Evolutionary conservation across 2,797 vertebrate species (phyloP), one percentile per base, ranked within the genome.

Genomic region (Molossus alvarezi): DNA sequence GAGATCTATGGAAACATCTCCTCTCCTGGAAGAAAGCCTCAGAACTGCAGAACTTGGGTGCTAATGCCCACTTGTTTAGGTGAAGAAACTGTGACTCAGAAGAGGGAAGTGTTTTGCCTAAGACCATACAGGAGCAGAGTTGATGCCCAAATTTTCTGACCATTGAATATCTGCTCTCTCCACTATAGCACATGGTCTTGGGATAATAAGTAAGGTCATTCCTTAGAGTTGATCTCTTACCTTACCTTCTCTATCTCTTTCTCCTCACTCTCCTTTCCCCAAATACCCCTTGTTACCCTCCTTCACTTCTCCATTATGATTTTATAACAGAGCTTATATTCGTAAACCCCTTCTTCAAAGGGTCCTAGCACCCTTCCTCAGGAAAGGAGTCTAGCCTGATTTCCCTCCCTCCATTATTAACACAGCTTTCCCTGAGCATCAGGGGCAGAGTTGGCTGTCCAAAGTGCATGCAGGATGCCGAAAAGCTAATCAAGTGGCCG

Each of bases 21-120:
- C 25, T 93, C 90, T 51, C 55, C 33, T 33, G 9, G 60, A 89
- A 93, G 41, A n/a, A 94, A 76, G 58, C 37, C 45, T 81, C 37
- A 21, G 88, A 82, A 60, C 23, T 37, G 25, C 21, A 58, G n/a
- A 53, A 41, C 27, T 67, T 65, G 1, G 14, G 80, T 41, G 9
- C 14, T 64, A 62, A 79, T 58, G 2, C 3, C 67, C 14, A 17
- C 33, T 53, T 88, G 48, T 91, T 41, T 2, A 73, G 17, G 41
- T 33, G 51, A 72, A 65, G 57, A 88, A 12, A 60, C 7, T 37
- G 37, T 25, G 27, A 23, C 20, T 72, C 73, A 79, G 58, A 67
- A 80, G 27, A 86, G 41, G 21, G 14, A 69, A 41, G 10, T 29
- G 13, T 80, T 72, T 64, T 62, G 29, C 57, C 58, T 60, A 45